phyloP scores from a whole-genome alignment of 2,888 invertebrate genomes.

The Colletes collaris region DNA sequence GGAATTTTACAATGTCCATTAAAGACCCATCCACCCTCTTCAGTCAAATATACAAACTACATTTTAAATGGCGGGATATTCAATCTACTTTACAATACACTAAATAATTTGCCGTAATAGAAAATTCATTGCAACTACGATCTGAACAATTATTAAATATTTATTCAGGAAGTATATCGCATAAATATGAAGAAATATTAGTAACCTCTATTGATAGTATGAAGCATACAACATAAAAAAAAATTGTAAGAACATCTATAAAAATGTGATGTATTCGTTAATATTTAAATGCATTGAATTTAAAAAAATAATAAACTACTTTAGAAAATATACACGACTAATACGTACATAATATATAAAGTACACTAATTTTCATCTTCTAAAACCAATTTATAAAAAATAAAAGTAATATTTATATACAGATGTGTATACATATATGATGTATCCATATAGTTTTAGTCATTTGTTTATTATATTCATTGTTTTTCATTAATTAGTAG shows the following conservation, averaged over 20 bases:
- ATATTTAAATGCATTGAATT: no score
- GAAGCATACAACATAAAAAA: no score
- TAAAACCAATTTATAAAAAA: neutral
- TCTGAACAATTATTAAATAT: no score
- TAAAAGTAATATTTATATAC: neutral
- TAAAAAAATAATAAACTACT: no score
- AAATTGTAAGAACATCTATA: no score
- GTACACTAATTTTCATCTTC: neutral
- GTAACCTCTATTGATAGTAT: no score
- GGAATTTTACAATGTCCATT: constrained; percentile 43
- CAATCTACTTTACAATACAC: constrained; percentile 11
- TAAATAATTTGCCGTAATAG: neutral
- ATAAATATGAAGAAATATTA: no score
- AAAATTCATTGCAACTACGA: no score
- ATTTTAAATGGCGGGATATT: constrained; percentile 47
- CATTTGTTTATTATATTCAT: constrained; percentile 1
- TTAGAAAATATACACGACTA: neutral
- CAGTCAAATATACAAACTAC: constrained; percentile 41
- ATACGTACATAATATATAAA: no score
- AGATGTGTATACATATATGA: neutral
- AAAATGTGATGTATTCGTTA: no score
- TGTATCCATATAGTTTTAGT: neutral
- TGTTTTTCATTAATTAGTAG: neutral
- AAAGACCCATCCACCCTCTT: constrained; percentile 46
- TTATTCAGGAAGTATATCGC: no score